Base-by-base conservation (phyloP, 2,888 invertebrate genomes). In the Aphodius granarius region DNA sequence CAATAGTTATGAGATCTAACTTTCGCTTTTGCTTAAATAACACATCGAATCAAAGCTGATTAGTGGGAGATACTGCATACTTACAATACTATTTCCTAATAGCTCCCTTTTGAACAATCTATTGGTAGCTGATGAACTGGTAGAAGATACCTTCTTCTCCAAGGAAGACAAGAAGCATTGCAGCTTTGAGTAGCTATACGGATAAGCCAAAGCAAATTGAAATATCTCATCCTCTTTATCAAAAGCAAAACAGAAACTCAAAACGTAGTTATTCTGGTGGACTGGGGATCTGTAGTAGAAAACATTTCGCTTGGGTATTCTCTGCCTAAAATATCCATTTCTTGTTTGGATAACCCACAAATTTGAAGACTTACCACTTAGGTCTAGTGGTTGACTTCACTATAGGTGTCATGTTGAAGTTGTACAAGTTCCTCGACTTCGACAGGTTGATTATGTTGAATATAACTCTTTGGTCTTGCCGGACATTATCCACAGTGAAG, bases 371-470 rank as follows among this genome's bases (percentile, higher is more conserved):
- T 88, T 89, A 97, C 98, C 99, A 99, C 88, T 95, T 96, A 18
- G 94, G 94, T 73, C 97, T 90, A 80, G 94, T 95, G 0, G 95
- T 94, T 16, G 97, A 97, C 84, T 96, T 95, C 0, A 98, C 97
- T 71, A 99, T 88, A 0, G 99, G 99, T 2, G 98, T 97, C 92
- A 98, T 94, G 0, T 96, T 95, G 23, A 93, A 92, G 80, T 95
- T 93, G 85, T 95, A 98, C 70, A 98, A 89, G 82, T 96, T 97
- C 79, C 94, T 92, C 78, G 93, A 93, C 87, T 98, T 98, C 81
- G 97, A 97, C 79, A 99, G 93, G 88, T 99, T 99, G 0, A 99
- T 97, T 76, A 99, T 93, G 86, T 98, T 98, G 88, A 99, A 97
- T 82, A 99, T 94, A 2, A 98, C 97, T 80, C 97, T 91, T 95